Conservation (phyloP, 2,797 vertebrate genomes). For the Pangasius mekongensis region DNA sequence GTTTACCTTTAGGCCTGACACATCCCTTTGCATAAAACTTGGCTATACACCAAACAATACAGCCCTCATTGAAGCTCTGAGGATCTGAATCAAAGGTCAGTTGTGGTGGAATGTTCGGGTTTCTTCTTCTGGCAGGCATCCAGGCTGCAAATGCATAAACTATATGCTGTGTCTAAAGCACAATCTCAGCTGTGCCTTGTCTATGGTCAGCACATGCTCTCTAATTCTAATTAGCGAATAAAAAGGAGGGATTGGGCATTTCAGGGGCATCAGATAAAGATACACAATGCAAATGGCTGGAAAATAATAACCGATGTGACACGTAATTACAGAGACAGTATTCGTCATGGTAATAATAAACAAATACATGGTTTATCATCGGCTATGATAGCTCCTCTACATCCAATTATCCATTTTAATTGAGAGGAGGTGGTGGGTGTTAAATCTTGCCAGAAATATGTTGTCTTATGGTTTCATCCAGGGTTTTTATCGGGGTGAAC, state of each 20-base stretch:
- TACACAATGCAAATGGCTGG: slow-evolving; percentile 53
- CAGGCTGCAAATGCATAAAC: slow-evolving; percentile 44
- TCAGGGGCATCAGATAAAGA: slow-evolving; percentile 61
- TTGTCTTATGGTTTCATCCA: slow-evolving; percentile 52
- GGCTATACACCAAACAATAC: not conserved
- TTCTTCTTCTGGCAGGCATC: slow-evolving; percentile 29
- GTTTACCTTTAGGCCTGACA: slow-evolving; percentile 36
- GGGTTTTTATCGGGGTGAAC: slow-evolving; percentile 55
- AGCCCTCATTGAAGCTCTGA: slow-evolving; percentile 2
- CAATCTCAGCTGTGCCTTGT: slow-evolving; percentile 35
- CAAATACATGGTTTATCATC: slow-evolving; percentile 67
- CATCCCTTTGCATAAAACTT: not conserved
- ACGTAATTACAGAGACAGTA: slow-evolving; percentile 63
- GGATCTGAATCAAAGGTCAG: slow-evolving; percentile 23
- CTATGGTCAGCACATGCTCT: slow-evolving; percentile 55
- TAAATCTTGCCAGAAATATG: slow-evolving; percentile 62
- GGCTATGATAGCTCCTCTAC: slow-evolving; percentile 58
- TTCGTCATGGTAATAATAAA: slow-evolving; percentile 63
- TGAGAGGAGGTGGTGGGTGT: slow-evolving; percentile 56
- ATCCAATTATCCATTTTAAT: slow-evolving; percentile 62
- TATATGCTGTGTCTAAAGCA: slow-evolving; percentile 12
- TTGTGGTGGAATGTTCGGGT: slow-evolving; percentile 13
- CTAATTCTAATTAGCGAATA: slow-evolving; percentile 66
- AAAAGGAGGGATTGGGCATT: slow-evolving; percentile 65
- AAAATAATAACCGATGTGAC: slow-evolving; percentile 60